phyloP scores from a whole-genome alignment of 1,140 invertebrate species.

The Drosophila ogumai region DNA sequence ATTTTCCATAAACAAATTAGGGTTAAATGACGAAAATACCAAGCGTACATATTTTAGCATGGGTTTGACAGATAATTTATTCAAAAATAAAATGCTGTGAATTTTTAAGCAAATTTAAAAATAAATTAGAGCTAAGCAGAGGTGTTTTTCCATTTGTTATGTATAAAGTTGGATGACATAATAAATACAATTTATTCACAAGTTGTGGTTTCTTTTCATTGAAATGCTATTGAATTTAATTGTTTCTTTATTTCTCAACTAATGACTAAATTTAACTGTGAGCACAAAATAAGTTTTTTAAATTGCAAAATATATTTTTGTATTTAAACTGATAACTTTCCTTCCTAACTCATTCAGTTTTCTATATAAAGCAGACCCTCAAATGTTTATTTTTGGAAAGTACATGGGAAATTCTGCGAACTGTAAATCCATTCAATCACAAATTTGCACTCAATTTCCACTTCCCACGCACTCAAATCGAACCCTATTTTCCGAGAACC shows the following conservation, averaged over 20 bases:
- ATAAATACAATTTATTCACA: constrained; percentile 3
- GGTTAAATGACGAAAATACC: constrained; percentile 19
- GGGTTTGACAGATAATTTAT: constrained; percentile 36
- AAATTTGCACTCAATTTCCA: constrained; percentile 11
- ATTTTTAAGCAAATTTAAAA: constrained; percentile 19
- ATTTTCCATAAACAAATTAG: constrained; percentile 45
- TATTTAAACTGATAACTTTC: not conserved
- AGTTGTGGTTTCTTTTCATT: not conserved
- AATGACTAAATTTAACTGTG: not conserved
- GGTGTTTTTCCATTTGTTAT: not conserved
- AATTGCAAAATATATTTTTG: not conserved
- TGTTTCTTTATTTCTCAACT: not conserved
- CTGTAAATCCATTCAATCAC: constrained; percentile 21
- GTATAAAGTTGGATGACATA: constrained; percentile 2
- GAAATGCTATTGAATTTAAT: not conserved
- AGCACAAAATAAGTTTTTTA: not conserved
- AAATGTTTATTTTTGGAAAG: constrained; percentile 1
- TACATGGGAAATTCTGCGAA: not conserved
- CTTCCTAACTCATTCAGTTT: not conserved
- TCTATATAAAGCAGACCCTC: not conserved
- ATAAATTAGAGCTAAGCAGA: not conserved
- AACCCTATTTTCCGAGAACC: constrained; percentile 19
- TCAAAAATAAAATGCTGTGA: constrained; percentile 22
- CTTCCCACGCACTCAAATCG: constrained; percentile 19
- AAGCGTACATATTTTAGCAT: constrained; percentile 18